A percentile compares a stretch with the other conserved stretches of the same genome.
Evolutionary conservation across 2,888 invertebrate genomes (phyloP).

Genomic region (Lasiommata megera): DNA sequence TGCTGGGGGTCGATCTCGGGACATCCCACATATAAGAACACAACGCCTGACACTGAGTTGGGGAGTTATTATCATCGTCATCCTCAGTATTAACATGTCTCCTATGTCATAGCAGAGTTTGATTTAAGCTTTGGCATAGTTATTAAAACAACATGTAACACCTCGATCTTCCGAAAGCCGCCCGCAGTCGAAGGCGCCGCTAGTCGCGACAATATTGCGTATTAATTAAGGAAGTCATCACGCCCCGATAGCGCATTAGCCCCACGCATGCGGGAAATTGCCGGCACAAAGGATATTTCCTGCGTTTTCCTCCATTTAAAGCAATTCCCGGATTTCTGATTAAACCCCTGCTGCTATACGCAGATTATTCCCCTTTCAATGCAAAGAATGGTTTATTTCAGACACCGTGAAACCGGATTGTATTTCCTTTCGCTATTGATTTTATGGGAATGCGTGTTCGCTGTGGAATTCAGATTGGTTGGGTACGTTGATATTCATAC

Average conservation of each 20-base stretch:
- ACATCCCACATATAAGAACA: no score
- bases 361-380: slow-evolving; percentile 80
- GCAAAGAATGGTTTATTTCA: slow-evolving; percentile 80
- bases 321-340: slow-evolving; percentile 80
- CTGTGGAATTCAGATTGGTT: slow-evolving; percentile 2
- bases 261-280: slow-evolving; percentile 78
- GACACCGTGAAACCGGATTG: slow-evolving; percentile 78
- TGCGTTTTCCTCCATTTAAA: slow-evolving; percentile 81
- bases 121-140: no score
- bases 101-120: no score
- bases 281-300: slow-evolving; percentile 79
- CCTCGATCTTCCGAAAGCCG: not conserved
- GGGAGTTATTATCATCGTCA: no score
- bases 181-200: not conserved
- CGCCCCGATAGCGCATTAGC: slow-evolving; percentile 76
- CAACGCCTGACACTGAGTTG: no score
- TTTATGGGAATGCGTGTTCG: slow-evolving; percentile 47
- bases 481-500: not conserved
- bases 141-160: no score
- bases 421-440: slow-evolving; percentile 75
- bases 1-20: no score
- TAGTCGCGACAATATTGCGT: slow-evolving; percentile 57
- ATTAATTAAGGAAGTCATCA: slow-evolving; percentile 82
- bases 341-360: slow-evolving; percentile 76
- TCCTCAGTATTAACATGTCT: no score